Evolutionary conservation across 2,797 vertebrate genomes (phyloP).

Genomic region (Aselliscus stoliczkanus): DNA sequence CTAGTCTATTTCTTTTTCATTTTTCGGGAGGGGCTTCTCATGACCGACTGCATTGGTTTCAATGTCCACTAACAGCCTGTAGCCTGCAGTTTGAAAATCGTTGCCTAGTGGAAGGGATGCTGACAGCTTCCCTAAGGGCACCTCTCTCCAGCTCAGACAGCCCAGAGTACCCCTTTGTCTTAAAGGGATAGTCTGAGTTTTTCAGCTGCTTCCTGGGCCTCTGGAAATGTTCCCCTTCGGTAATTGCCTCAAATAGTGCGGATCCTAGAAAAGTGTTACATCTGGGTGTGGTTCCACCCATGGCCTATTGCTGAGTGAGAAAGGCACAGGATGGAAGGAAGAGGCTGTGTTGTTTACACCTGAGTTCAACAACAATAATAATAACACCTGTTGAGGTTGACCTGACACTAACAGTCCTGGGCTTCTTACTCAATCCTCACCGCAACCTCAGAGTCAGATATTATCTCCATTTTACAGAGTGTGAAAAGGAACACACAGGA

Average conservation of each 20-base stretch:
- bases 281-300: neutral
- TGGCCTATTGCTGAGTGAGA: neutral
- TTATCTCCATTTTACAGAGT: neutral
- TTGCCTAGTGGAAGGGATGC: accelerated
- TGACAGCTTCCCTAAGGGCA: neutral
- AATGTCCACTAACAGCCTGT: neutral
- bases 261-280: neutral
- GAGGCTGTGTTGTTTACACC: neutral
- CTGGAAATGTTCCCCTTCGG: neutral
- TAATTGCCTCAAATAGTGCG: neutral
- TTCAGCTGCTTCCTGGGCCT: neutral
- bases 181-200: neutral
- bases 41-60: neutral
- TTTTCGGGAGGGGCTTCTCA: neutral
- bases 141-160: accelerated
- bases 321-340: neutral
- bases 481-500: neutral
- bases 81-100: neutral
- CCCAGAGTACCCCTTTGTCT: neutral
- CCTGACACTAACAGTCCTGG: neutral
- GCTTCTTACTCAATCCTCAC: neutral
- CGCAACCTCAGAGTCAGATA: no score
- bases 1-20: neutral
- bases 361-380: no score
- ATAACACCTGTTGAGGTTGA: neutral